These are phyloP conservation scores for Synergus laeviventris DNA, from an alignment of 2,888 invertebrate species.

Conservation along the genomic window DNA sequence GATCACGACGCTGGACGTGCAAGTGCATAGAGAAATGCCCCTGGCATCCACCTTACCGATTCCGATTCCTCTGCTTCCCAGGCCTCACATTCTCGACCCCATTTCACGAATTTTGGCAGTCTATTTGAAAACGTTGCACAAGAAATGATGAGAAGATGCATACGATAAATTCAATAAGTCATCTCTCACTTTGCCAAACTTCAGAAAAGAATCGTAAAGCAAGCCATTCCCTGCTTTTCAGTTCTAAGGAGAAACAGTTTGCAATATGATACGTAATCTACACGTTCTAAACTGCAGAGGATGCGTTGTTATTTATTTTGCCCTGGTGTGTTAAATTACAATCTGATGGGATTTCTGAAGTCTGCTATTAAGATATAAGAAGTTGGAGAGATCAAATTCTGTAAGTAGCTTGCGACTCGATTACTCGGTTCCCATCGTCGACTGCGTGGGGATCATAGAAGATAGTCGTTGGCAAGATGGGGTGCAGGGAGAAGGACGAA, in stretches of 20 bases:
- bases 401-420: constrained; percentile 28
- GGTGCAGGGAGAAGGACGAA: constrained; percentile 43
- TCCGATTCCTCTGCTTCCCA: background rate
- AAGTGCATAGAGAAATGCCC: constrained; percentile 47
- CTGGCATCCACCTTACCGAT: constrained; percentile 38
- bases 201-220: too few species aligned
- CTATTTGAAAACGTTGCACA: too few species aligned
- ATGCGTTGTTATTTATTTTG: background rate
- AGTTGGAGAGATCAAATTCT: constrained; percentile 13
- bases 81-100: background rate
- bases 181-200: too few species aligned
- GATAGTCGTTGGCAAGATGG: constrained; percentile 56
- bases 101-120: background rate
- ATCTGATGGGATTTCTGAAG: background rate
- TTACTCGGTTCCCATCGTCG: constrained; percentile 35
- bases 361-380: background rate
- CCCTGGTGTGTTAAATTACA: background rate
- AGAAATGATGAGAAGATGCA: too few species aligned
- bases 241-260: too few species aligned
- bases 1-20: constrained; percentile 50
- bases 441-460: constrained; percentile 52
- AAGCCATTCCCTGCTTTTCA: too few species aligned
- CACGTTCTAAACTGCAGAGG: too few species aligned
- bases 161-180: too few species aligned
- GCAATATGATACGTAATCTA: too few species aligned